phyloP scores from a whole-genome alignment of 2,888 invertebrate genomes.

The Caenorhabditis parvicauda region DNA sequence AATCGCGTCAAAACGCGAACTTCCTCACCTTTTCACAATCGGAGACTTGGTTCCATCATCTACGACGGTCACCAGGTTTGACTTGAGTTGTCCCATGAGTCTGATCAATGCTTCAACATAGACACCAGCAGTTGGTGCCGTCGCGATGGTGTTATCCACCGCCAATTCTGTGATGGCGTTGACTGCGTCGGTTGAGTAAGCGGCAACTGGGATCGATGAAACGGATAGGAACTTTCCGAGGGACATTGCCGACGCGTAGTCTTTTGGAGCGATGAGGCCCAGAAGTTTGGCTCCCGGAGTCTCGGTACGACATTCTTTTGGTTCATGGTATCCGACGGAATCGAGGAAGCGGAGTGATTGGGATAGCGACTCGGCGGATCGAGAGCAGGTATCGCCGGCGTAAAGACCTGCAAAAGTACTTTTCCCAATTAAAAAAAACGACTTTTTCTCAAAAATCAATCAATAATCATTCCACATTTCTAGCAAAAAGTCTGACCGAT shows the following conservation, averaged over 20 bases:
- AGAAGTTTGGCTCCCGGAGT: conserved; percentile 38
- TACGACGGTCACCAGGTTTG: conserved; percentile 52
- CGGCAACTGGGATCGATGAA: conserved; percentile 49
- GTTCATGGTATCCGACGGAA: conserved; percentile 57
- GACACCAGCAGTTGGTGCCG: conserved; percentile 48
- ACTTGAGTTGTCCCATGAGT: conserved; percentile 44
- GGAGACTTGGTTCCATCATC: conserved; percentile 41
- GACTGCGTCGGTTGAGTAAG: conserved; percentile 47
- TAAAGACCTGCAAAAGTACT: conserved; percentile 46
- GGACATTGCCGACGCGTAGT: conserved; percentile 44
- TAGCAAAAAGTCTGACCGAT: no score
- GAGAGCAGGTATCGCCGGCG: conserved; percentile 60
- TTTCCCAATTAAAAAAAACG: not conserved
- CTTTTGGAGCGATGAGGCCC: conserved; percentile 55
- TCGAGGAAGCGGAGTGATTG: conserved; percentile 59
- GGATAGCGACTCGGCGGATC: conserved; percentile 55
- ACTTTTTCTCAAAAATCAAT: conserved; percentile 1
- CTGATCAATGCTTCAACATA: conserved; percentile 46
- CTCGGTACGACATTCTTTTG: conserved; percentile 52
- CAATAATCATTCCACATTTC: no score
- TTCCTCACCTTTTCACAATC: conserved; percentile 22
- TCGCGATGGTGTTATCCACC: conserved; percentile 44
- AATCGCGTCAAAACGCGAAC: no score
- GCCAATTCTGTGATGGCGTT: conserved; percentile 43
- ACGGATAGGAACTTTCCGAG: conserved; percentile 50